Conservation (phyloP, 2,797 vertebrate genomes). For the Lagodon rhomboides region DNA sequence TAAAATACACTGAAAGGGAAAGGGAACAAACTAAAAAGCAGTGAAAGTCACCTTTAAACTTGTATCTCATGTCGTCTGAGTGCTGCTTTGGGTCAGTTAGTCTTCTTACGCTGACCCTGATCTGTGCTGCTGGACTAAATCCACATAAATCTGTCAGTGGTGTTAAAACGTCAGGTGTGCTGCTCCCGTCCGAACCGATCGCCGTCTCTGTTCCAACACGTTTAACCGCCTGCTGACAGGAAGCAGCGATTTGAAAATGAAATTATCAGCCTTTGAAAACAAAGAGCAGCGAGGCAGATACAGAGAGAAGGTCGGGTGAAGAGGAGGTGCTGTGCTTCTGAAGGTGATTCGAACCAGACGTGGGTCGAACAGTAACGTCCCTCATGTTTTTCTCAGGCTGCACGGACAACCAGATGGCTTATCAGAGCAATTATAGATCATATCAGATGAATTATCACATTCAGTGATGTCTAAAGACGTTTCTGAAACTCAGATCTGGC, state of each 20-base stretch:
- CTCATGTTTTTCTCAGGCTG: neutral
- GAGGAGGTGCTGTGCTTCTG: slow-evolving; percentile 25
- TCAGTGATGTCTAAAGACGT: neutral
- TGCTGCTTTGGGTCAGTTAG: neutral
- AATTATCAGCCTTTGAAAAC: slow-evolving; percentile 53
- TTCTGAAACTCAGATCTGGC: neutral
- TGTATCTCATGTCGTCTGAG: too few relatives aligned
- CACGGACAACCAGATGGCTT: slow-evolving; percentile 30
- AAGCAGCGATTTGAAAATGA: slow-evolving; percentile 26
- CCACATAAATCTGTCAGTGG: slow-evolving; percentile 24
- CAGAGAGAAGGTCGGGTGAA: slow-evolving; percentile 8
- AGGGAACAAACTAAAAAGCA: too few relatives aligned
- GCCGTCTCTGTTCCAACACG: neutral
- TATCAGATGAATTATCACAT: neutral
- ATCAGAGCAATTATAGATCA: slow-evolving; percentile 18
- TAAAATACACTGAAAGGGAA: too few relatives aligned
- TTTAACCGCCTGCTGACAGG: slow-evolving; percentile 43
- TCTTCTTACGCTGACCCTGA: slow-evolving; percentile 7
- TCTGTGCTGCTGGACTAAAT: slow-evolving; percentile 8
- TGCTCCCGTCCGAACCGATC: slow-evolving; percentile 25
- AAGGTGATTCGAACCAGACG: slow-evolving; percentile 62
- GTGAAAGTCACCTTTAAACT: too few relatives aligned
- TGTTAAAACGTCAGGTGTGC: slow-evolving; percentile 14
- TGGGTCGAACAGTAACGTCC: slow-evolving; percentile 8
- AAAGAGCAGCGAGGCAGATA: slow-evolving; percentile 23